Base-by-base conservation (phyloP, 1,140 invertebrate genomes). In the Marisa cornuarietis region DNA sequence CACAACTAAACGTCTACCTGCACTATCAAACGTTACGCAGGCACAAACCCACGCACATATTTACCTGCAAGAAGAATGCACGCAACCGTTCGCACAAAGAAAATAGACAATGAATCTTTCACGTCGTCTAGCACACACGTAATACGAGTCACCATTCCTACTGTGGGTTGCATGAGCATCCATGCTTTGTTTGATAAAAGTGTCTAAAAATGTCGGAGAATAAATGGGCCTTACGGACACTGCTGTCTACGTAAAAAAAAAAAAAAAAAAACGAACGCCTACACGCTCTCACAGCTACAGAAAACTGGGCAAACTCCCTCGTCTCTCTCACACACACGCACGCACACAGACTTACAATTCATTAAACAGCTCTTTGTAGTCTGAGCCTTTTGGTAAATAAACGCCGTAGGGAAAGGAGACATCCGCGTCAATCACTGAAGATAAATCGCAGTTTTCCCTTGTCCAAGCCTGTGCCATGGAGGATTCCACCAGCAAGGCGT, bases 401-500 rank as follows among this genome's bases (percentile, higher is more conserved):
- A 79, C 78, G 20, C 66, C 51, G 49, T 72, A 79, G 10, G 78
- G 78, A n/a, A 73, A 24, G 42, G 62, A 22, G 18, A 54, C 63
- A 61, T 52, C 71, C 6, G 49, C 4, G 20, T 76, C 74, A 14
- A 71, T 62, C 14, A 76, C 16, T 24, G 66, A 42, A 51, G 24
- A 71, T 13, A 80, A 58, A 22, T 80, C 74, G 68, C 79, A 80
- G 26, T 85, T 22, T 1, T 83, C 75, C 1, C 77, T 26, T 61
- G 77, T 78, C 71, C 65, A 68, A 9, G 81, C 74, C 22, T 80
- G 78, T 69, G 84, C 81, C 7, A 74, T 69, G 18, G 82, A 78
- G 42, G 80, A 81, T 58, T 87, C 85, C 18, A 52, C 79, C 31
- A 87, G 71, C 62, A 79, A 83, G 31, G 79, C 82, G 73, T 85